These are phyloP conservation scores for Icerya purchasi DNA, from an alignment of 2,888 invertebrate species.

Conservation along the genomic window DNA sequence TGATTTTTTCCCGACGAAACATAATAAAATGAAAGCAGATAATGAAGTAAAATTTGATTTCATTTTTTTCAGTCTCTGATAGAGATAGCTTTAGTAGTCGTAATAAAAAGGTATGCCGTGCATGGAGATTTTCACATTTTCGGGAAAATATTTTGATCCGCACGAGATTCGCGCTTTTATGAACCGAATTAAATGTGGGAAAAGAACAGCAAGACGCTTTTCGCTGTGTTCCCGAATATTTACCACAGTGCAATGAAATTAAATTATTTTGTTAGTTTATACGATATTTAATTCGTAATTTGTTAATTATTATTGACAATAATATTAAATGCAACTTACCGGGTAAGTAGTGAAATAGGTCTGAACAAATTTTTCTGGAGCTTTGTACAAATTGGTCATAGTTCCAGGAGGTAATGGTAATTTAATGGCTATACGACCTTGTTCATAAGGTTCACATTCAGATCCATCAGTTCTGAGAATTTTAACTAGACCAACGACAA, in stretches of 20 bases:
- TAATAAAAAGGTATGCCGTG: too few species aligned
- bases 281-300: background rate
- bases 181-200: too few species aligned
- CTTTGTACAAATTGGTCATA: constrained; percentile 58
- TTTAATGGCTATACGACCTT: constrained; percentile 64
- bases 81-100: too few species aligned
- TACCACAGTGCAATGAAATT: background rate
- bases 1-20: too few species aligned
- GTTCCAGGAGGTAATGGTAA: constrained; percentile 77
- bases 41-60: too few species aligned
- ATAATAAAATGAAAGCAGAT: too few species aligned
- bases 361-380: constrained; percentile 55
- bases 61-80: too few species aligned
- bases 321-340: constrained; percentile 35
- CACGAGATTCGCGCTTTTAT: too few species aligned
- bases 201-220: too few species aligned
- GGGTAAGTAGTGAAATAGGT: constrained; percentile 64
- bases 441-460: constrained; percentile 43
- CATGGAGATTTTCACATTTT: too few species aligned
- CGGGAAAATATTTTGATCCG: too few species aligned
- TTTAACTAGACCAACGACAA: constrained; percentile 33
- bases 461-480: constrained; percentile 44
- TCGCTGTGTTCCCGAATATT: background rate
- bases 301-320: background rate
- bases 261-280: background rate